Conservation (phyloP, 2,888 invertebrate genomes). For the Polymixis lichenea region DNA sequence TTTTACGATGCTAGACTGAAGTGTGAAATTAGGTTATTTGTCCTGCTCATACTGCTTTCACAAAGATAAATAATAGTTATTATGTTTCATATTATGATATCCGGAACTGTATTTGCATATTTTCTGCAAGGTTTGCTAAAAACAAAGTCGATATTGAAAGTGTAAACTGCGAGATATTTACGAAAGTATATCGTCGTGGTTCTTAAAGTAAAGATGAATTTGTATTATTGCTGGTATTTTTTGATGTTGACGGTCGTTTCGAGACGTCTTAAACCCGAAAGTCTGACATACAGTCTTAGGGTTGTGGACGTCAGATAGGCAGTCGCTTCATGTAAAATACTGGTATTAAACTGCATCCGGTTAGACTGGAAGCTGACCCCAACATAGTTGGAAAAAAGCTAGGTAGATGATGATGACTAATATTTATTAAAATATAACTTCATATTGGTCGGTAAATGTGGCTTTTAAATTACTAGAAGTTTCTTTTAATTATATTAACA, state of each 20-base stretch:
- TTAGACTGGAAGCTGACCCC: too few relatives aligned
- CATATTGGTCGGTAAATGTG: neutral
- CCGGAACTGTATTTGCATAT: conserved; percentile 10
- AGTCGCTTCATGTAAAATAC: too few relatives aligned
- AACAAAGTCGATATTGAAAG: conserved; percentile 4
- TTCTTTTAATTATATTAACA: neutral
- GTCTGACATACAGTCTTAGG: too few relatives aligned
- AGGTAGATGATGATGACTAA: too few relatives aligned
- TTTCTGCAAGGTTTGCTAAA: neutral
- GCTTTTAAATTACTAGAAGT: neutral
- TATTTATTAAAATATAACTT: neutral
- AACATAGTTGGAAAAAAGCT: too few relatives aligned
- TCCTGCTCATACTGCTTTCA: neutral
- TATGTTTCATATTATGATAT: conserved; percentile 7
- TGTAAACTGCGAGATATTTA: conserved; percentile 9
- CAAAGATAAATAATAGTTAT: neutral
- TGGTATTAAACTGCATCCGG: too few relatives aligned
- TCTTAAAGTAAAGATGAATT: neutral
- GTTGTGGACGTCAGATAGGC: too few relatives aligned
- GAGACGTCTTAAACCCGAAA: too few relatives aligned
- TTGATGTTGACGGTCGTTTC: too few relatives aligned
- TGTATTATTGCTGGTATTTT: neutral
- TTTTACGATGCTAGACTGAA: neutral
- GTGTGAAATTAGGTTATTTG: neutral
- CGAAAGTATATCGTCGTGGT: neutral